phyloP scores from a whole-genome alignment of 2,797 vertebrate species.

The Myotis planiceps region DNA sequence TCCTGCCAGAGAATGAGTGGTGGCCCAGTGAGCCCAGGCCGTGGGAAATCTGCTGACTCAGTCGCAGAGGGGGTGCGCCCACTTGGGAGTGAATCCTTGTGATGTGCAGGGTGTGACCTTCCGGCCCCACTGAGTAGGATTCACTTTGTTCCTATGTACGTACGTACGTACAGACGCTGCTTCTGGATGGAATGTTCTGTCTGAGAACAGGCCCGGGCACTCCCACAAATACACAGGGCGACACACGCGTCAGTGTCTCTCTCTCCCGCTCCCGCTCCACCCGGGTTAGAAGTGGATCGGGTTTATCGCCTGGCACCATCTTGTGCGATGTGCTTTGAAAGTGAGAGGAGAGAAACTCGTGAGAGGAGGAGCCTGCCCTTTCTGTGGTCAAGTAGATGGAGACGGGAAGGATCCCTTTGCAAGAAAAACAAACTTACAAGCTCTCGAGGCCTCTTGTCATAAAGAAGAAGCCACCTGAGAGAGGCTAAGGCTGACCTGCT shows the following conservation, averaged over 20 bases:
- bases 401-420: slow-evolving; percentile 72
- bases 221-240: background rate
- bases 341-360: slow-evolving; percentile 42
- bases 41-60: background rate
- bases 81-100: no score
- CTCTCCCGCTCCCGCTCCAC: slow-evolving; percentile 43
- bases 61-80: accelerated
- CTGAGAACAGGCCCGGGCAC: background rate
- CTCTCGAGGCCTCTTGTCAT: background rate
- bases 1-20: background rate
- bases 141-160: background rate
- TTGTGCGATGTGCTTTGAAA: slow-evolving; percentile 35
- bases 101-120: background rate
- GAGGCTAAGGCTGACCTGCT: background rate
- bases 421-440: slow-evolving; percentile 63
- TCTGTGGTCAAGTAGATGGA: slow-evolving; percentile 36
- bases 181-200: background rate
- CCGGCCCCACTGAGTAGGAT: background rate
- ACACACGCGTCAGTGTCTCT: background rate
- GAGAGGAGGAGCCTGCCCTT: slow-evolving; percentile 17
- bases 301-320: slow-evolving; percentile 61
- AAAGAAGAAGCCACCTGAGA: slow-evolving; percentile 66
- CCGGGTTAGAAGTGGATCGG: background rate
- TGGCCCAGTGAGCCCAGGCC: background rate
- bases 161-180: accelerated